phyloP scores from a whole-genome alignment of 1,140 invertebrate genomes.

The Drosophila nannoptera region DNA sequence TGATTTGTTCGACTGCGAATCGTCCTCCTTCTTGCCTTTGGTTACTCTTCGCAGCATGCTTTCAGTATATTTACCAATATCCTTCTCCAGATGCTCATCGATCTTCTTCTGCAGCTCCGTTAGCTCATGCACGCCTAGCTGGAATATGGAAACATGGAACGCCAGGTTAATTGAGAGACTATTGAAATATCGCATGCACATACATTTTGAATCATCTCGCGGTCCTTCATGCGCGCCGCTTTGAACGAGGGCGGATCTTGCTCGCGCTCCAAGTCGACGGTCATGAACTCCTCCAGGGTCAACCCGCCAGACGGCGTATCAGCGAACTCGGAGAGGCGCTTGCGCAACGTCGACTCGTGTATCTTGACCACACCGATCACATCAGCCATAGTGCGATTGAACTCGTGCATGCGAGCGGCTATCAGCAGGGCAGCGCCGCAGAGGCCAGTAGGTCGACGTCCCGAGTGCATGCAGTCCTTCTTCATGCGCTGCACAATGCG shows the following conservation, averaged over 20 bases:
- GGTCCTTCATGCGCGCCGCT: slow-evolving; percentile 91
- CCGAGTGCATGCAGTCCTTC: slow-evolving; percentile 97
- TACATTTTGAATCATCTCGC: slow-evolving; percentile 88
- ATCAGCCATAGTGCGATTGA: slow-evolving; percentile 91
- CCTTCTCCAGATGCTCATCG: slow-evolving; percentile 85
- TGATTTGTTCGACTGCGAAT: slow-evolving; percentile 14
- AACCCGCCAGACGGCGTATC: slow-evolving; percentile 94
- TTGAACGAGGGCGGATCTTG: slow-evolving; percentile 97
- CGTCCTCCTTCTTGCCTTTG: slow-evolving; percentile 19
- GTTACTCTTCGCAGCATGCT: slow-evolving; percentile 48
- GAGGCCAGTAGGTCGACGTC: slow-evolving; percentile 95
- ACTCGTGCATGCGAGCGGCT: slow-evolving; percentile 94
- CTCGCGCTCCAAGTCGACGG: slow-evolving; percentile 96
- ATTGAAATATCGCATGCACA: slow-evolving; percentile 9
- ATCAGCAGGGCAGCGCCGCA: slow-evolving; percentile 98
- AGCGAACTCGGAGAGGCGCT: slow-evolving; percentile 96
- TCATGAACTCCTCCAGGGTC: slow-evolving; percentile 98
- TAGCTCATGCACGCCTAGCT: slow-evolving; percentile 82
- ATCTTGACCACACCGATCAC: slow-evolving; percentile 98
- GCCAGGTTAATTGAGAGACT: background rate
- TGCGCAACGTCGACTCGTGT: slow-evolving; percentile 94
- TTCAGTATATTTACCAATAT: slow-evolving; percentile 80
- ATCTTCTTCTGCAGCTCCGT: slow-evolving; percentile 87
- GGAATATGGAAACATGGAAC: background rate
- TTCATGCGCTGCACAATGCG: slow-evolving; percentile 98